Evolutionary conservation across 2,888 invertebrate species (phyloP).

Genomic region (Bruchidius siliquastri): DNA sequence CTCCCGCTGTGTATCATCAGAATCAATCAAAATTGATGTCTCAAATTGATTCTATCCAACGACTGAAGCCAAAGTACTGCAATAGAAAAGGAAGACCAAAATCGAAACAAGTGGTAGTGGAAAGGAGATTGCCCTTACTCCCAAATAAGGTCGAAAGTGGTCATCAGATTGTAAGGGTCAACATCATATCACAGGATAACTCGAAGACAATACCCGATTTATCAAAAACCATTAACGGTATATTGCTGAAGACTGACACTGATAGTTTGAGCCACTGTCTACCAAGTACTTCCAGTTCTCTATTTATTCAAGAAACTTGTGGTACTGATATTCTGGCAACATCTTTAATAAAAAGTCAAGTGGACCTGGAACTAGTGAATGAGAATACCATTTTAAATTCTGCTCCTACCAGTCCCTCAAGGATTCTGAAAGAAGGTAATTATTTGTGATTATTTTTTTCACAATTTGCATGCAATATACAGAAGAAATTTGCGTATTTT

Average conservation of each 20-base stretch:
- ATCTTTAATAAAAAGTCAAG: slow-evolving; percentile 14
- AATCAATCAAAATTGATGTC: slow-evolving; percentile 16
- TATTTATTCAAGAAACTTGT: slow-evolving; percentile 7
- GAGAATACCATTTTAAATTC: slow-evolving; percentile 20
- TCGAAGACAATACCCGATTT: not conserved
- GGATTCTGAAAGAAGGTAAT: slow-evolving; percentile 57
- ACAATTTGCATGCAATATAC: too few relatives aligned
- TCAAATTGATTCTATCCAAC: slow-evolving; percentile 37
- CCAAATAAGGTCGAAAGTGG: slow-evolving; percentile 52
- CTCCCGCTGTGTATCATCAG: slow-evolving; percentile 13
- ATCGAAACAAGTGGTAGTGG: slow-evolving; percentile 66
- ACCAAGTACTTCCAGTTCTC: slow-evolving; percentile 4
- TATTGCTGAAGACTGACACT: not conserved
- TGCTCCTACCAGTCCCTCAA: slow-evolving; percentile 57
- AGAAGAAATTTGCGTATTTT: too few relatives aligned
- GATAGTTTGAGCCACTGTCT: slow-evolving; percentile 2
- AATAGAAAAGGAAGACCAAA: slow-evolving; percentile 47
- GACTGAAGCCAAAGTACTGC: slow-evolving; percentile 42
- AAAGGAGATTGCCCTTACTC: slow-evolving; percentile 66
- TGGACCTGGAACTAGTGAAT: slow-evolving; percentile 12
- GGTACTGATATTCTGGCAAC: slow-evolving; percentile 10
- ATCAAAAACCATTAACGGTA: slow-evolving; percentile 1
- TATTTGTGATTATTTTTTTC: too few relatives aligned
- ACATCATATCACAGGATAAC: slow-evolving; percentile 40
- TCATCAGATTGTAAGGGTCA: slow-evolving; percentile 48